These are phyloP conservation scores for Tonatia bakeri DNA, from an alignment of 2,113 vertebrate species.

Conservation along the genomic window DNA sequence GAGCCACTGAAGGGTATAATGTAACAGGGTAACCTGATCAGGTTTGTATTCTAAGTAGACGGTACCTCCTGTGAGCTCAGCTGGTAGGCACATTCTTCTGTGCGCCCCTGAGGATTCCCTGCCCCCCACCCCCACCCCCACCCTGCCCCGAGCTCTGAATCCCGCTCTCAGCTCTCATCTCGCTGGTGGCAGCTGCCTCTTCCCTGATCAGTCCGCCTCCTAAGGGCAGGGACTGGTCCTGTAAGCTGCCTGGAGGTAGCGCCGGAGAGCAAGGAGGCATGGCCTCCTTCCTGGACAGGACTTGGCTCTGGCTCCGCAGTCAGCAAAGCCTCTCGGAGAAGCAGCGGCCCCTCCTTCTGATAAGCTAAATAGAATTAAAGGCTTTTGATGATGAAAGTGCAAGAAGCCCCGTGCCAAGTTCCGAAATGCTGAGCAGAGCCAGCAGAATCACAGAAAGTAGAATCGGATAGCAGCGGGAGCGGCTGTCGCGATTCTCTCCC, in stretches of 20 bases:
- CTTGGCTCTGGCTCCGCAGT: accelerated
- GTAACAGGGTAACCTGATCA: neutral
- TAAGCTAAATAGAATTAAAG: neutral
- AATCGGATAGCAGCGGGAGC: neutral
- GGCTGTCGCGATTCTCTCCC: accelerated
- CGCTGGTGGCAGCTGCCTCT: neutral
- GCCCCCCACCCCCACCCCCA: too few species aligned
- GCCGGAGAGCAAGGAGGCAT: neutral
- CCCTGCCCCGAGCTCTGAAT: too few species aligned
- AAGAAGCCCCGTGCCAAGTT: neutral
- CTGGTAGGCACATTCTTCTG: neutral
- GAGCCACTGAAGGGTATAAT: neutral
- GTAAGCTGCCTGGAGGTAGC: too few species aligned
- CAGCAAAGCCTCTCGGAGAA: neutral
- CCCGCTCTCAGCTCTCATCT: neutral
- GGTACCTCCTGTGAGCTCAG: neutral
- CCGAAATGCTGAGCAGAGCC: neutral
- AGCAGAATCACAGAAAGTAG: neutral
- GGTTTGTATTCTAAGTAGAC: neutral
- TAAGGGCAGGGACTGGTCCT: accelerated
- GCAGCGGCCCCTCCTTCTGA: neutral
- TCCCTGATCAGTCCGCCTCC: neutral
- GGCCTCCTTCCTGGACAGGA: neutral
- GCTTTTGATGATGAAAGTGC: neutral
- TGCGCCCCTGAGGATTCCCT: neutral